Evolutionary conservation across 2,888 invertebrate species (phyloP).

Genomic region (Ochropleura plecta): DNA sequence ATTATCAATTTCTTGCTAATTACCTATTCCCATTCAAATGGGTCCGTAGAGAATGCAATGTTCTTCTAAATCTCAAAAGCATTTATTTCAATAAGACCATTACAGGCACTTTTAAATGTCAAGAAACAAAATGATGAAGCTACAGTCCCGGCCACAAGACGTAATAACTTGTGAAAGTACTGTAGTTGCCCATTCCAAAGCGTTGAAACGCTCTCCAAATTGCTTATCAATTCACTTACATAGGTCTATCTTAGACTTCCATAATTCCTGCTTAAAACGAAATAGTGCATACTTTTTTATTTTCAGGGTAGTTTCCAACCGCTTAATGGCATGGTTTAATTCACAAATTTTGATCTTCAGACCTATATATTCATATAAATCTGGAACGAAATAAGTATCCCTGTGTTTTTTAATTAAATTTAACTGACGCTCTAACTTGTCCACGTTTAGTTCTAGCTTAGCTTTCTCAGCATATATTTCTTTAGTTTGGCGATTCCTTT

Average conservation of each 20-base stretch:
- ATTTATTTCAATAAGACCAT: no score
- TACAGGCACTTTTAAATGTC: no score
- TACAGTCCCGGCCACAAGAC: no score
- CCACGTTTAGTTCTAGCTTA: neutral
- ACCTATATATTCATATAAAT: slow-evolving; percentile 3
- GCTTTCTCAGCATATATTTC: neutral
- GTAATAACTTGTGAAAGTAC: no score
- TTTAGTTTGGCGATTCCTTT: slow-evolving; percentile 1
- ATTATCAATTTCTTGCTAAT: neutral
- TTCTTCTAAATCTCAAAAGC: no score
- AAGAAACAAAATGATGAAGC: no score
- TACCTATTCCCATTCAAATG: no score
- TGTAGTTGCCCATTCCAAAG: no score
- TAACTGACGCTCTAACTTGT: neutral
- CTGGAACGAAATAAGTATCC: slow-evolving; percentile 8
- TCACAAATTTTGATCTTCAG: neutral
- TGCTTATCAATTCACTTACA: no score
- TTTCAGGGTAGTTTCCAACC: slow-evolving; percentile 16
- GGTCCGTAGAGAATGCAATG: no score
- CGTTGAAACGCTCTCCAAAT: no score
- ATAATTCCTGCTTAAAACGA: neutral
- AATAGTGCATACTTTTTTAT: slow-evolving; percentile 15
- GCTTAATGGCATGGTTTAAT: neutral
- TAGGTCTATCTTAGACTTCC: neutral
- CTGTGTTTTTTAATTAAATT: neutral